Evolutionary conservation across 2,113 vertebrate species (phyloP), one percentile per base, ranked within the genome.

Genomic region (Oncorhynchus nerka): DNA sequence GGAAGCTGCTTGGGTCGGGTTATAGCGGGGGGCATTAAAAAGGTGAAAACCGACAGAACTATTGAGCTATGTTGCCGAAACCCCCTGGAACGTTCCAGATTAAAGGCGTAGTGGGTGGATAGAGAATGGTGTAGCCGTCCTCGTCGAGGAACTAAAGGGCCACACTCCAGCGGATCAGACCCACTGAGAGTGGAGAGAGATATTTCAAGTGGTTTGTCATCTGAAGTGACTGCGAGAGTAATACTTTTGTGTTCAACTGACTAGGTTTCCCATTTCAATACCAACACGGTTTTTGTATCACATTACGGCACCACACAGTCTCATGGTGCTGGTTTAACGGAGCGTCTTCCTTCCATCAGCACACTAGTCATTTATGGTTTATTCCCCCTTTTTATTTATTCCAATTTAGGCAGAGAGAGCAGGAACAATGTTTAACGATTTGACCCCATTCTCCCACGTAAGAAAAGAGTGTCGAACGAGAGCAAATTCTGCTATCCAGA

Each of bases 41-140:
- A 86, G 80, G 87, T 84, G 81, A 91, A 86, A 91, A 86, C 64
- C 83, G 90, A 90, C 90, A 90, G 88, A 87, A 83, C 82, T 83
- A 88, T 85, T 87, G 88, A 90, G 87, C 83, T 85, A 84, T 83
- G 84, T 83, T 22, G 32, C 67, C 19, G 32, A 62, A 82, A 83
- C 75, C 65, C 67, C 71, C 71, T 83, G 82, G 84, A 84, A 81
- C 75, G 75, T 71, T 45, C 16, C 73, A 88, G 88, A 92, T 91
- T 91, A 83, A 92, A 92, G 90, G 87, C 32, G 13, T 79, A 83
- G 67, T 45, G 39, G 8, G 39, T 9, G 39, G 76, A 12, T 77
- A 79, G 86, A 88, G 88, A 90, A 85, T 71, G 15, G 70, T 78
- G 80, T 57, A 45, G 9, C 39, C 39, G 39, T 45, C 39, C 39